Percentiles rank a stretch among this genome's conserved stretches.
phyloP scores from a whole-genome alignment of 1,140 invertebrate species.

The Archegozetes longisetosus region DNA sequence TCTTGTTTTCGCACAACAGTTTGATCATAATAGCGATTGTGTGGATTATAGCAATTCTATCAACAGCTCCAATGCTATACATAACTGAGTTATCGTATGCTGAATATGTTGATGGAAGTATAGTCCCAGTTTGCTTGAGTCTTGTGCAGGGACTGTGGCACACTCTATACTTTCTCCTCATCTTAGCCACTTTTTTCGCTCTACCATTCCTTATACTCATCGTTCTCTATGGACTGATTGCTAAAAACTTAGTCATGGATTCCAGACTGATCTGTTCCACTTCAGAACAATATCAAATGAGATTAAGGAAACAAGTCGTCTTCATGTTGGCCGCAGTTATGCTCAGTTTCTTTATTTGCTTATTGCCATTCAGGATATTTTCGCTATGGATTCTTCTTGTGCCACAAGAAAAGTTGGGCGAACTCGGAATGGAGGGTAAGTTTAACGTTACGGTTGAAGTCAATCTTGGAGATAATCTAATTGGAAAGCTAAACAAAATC shows the following conservation, averaged over 20 bases:
- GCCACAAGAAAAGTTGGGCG: conserved; percentile 42
- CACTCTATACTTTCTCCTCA: conserved; percentile 54
- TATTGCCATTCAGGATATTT: conserved; percentile 64
- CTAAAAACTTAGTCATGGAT: conserved; percentile 51
- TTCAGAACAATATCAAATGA: conserved; percentile 15
- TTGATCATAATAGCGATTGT: conserved; percentile 60
- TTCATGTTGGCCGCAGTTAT: conserved; percentile 75
- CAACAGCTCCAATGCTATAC: conserved; percentile 39
- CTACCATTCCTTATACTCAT: conserved; percentile 58
- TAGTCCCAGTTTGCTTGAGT: conserved; percentile 51
- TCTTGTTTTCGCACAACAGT: not conserved
- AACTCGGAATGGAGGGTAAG: conserved; percentile 44
- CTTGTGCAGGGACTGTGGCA: conserved; percentile 51
- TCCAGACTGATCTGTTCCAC: conserved; percentile 3
- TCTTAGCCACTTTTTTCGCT: conserved; percentile 62
- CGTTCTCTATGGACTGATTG: conserved; percentile 61
- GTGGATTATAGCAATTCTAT: conserved; percentile 63
- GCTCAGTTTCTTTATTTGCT: conserved; percentile 66
- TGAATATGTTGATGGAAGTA: conserved; percentile 35
- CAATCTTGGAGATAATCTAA: too few species aligned
- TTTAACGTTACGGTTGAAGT: not conserved
- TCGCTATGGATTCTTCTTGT: conserved; percentile 64
- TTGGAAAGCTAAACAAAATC: not conserved
- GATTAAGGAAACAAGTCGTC: conserved; percentile 37
- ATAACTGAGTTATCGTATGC: conserved; percentile 15